Evolutionary conservation across 2,797 vertebrate species (phyloP).

Genomic region (Eremophila alpestris): DNA sequence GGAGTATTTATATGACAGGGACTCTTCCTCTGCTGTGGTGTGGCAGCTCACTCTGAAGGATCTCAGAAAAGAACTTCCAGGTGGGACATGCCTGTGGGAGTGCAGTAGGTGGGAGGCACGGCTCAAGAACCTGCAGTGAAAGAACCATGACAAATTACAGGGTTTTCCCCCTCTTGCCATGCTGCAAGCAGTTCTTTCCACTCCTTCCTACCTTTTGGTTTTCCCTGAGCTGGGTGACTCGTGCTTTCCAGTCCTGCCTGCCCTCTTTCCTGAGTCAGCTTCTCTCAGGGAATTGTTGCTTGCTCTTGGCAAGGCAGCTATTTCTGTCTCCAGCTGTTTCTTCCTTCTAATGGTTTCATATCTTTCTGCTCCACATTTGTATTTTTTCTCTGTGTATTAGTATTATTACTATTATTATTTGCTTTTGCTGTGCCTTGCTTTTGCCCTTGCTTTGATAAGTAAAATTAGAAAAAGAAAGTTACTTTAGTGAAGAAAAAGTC

Average conservation of each 20-base stretch:
- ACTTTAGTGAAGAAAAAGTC: not conserved
- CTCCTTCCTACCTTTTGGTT: not conserved
- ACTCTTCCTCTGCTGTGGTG: rapidly evolving
- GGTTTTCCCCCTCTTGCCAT: not conserved
- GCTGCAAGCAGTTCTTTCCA: not conserved
- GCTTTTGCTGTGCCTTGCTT: not conserved
- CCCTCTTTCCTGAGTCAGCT: slow-evolving; percentile 20
- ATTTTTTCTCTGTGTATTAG: not conserved
- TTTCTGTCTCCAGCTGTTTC: not conserved
- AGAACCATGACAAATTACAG: not conserved
- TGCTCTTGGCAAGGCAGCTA: not conserved
- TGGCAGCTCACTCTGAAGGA: not conserved
- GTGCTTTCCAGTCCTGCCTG: not conserved
- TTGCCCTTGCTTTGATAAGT: not conserved
- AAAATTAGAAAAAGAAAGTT: not conserved
- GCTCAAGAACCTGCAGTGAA: not conserved
- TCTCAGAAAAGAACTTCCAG: not conserved
- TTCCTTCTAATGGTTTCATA: not conserved
- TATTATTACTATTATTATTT: not conserved
- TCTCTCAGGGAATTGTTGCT: not conserved
- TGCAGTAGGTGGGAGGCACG: not conserved
- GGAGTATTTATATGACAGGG: not conserved
- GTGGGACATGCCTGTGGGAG: rapidly evolving
- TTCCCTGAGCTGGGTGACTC: not conserved
- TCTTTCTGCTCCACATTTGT: not conserved